Evolutionary conservation across 1,140 invertebrate genomes (phyloP).

Genomic region (Hylaeus volcanicus): DNA sequence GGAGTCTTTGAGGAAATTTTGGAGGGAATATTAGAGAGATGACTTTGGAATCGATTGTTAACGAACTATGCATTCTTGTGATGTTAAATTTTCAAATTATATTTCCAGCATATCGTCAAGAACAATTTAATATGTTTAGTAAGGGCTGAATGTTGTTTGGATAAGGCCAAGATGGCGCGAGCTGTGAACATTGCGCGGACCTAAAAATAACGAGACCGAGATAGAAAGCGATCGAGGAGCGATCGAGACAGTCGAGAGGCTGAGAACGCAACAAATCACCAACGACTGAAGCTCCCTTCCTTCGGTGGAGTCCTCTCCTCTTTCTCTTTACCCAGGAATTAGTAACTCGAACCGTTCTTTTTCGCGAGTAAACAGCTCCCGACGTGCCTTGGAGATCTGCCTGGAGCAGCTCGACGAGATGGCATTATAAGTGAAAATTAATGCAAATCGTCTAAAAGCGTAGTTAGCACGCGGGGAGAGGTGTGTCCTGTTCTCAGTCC

Average conservation of each 20-base stretch:
- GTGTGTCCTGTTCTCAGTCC: background rate
- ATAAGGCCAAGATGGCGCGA: no score
- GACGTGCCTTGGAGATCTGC: no score
- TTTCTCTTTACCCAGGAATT: background rate
- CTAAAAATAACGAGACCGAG: background rate
- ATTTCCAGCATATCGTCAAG: no score
- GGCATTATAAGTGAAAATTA: slow-evolving; percentile 27
- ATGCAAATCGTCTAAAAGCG: slow-evolving; percentile 22
- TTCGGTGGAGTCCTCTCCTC: background rate
- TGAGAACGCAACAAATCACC: background rate
- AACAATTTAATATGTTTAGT: no score
- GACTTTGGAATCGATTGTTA: no score
- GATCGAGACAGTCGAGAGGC: background rate
- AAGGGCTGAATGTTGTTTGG: no score
- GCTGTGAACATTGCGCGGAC: no score
- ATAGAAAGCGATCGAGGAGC: background rate
- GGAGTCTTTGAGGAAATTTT: no score
- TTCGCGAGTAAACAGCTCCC: background rate
- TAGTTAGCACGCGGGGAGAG: slow-evolving; percentile 5
- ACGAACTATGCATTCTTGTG: no score
- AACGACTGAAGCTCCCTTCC: background rate
- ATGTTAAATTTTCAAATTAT: no score
- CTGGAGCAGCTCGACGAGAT: background rate
- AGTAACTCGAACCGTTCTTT: background rate
- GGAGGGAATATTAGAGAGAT: no score